Base-by-base conservation (phyloP, 2,797 vertebrate genomes). In the Lates japonicus region DNA sequence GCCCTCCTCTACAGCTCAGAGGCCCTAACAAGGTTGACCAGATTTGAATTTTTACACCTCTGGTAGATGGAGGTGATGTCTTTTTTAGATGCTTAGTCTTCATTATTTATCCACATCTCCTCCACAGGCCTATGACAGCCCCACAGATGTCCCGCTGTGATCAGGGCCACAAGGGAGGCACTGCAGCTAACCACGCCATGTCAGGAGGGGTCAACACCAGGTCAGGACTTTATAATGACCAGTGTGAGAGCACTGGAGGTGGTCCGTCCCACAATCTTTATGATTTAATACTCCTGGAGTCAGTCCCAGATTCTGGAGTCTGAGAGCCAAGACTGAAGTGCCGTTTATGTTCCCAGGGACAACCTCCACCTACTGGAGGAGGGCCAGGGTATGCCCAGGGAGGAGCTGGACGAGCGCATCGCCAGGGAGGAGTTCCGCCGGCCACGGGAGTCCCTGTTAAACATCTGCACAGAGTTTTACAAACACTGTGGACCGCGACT, bases 401-500 rank as follows among this genome's bases (percentile, higher is more conserved):
- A 99, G 89, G 98, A 99, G 84, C 93, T 99, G 86, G 98, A 99
- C 48, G 98, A 99, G 81, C 95, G 98, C 11, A 96, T 97, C 16
- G 97, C 98, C 67, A 92, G 98, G 5, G 98, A 99, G 89, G 98
- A 99, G 91, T 99, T 99, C 90, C 95, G 98, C 8, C 96, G 98
- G 8, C 98, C 98, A 0, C 95, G 98, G 12, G 98, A 99, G 89
- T 99, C 98, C 0, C 78, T 99, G 72, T 92, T 99, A 63, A 99
- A 99, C 86, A 98, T 99, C 86, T 99, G 98, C 93, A 99, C 98
- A 0, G 98, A 99, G 91, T 99, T 99, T 88, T 99, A 99, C 90
- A 99, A 99, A 85, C 98, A 99, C 89, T 98, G 97, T 3, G 98
- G 98, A 0, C 98, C 98, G 0, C 94, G 98, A 46, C 96, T 99